phyloP scores from a whole-genome alignment of 2,797 vertebrate species.

The Rhynchotus rufescens region DNA sequence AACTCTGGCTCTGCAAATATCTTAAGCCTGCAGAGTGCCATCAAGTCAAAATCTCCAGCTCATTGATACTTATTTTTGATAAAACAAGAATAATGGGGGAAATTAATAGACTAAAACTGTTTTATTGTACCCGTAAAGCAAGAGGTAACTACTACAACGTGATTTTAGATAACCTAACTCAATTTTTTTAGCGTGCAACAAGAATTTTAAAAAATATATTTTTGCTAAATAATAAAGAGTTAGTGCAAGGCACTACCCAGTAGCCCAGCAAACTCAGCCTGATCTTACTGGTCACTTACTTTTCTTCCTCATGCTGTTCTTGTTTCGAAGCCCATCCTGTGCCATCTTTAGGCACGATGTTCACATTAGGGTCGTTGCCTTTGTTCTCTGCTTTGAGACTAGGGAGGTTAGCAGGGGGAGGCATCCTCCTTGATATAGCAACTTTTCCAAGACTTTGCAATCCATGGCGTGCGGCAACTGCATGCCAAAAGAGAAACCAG shows the following conservation, averaged over 20 bases:
- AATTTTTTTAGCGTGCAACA: background rate
- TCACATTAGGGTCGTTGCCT: slow-evolving; percentile 99
- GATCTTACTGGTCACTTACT: slow-evolving; percentile 78
- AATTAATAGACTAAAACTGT: background rate
- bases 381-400: slow-evolving; percentile 99
- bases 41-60: background rate
- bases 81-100: background rate
- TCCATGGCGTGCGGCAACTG: slow-evolving; percentile 98
- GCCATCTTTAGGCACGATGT: slow-evolving; percentile 98
- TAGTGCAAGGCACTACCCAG: background rate
- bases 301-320: slow-evolving; percentile 93
- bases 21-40: background rate
- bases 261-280: background rate
- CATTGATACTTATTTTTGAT: background rate
- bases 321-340: slow-evolving; percentile 96
- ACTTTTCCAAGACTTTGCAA: slow-evolving; percentile 99
- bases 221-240: background rate
- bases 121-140: background rate
- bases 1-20: background rate
- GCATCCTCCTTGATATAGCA: slow-evolving; percentile 96
- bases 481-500: background rate
- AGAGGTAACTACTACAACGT: background rate
- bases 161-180: background rate
- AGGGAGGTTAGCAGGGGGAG: slow-evolving; percentile 96
- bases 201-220: background rate